Evolutionary conservation across 2,113 vertebrate genomes (phyloP).

Genomic region (Ibidorhyncha struthersii): DNA sequence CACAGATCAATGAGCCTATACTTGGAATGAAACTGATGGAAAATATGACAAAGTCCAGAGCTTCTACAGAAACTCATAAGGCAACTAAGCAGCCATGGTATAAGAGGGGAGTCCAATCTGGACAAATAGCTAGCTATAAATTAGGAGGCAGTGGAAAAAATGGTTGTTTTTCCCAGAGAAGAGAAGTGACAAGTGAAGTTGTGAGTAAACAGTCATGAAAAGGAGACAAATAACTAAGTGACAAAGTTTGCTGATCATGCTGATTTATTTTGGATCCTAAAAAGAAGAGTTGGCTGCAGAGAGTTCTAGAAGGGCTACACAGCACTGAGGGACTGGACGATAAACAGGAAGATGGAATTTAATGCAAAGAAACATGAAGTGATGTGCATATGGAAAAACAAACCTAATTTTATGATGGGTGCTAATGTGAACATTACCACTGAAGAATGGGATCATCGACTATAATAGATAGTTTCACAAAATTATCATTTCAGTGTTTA

Average conservation of each 20-base stretch:
- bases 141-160: neutral
- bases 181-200: neutral
- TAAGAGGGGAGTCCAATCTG: neutral
- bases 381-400: neutral
- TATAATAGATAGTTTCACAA: neutral
- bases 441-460: neutral
- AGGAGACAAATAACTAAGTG: neutral
- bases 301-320: neutral
- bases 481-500: neutral
- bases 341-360: neutral
- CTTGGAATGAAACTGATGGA: neutral
- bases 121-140: neutral
- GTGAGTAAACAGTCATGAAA: neutral
- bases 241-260: neutral
- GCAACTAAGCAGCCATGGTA: neutral
- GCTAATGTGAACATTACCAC: neutral
- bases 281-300: neutral
- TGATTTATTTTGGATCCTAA: neutral
- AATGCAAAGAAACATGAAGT: neutral
- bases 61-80: neutral
- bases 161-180: neutral
- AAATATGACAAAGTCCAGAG: neutral
- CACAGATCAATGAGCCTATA: neutral
- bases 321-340: neutral
- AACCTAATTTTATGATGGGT: neutral